phyloP scores from a whole-genome alignment of 53 echinoderm and acorn worm genomes.

The Henricia sp. region DNA sequence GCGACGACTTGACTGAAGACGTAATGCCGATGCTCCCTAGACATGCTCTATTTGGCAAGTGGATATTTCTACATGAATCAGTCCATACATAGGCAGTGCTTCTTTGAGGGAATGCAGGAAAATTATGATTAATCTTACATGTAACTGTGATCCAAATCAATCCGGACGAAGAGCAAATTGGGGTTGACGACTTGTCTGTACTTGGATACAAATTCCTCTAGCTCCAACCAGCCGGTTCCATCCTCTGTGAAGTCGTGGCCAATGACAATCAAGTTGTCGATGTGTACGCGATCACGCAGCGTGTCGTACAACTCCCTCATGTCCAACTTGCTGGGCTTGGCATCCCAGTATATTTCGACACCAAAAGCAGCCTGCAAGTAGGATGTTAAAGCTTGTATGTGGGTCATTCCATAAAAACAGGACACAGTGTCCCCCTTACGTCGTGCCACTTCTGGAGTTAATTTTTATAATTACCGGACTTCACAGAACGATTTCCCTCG shows the following conservation, averaged over 20 bases:
- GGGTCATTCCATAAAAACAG: no score
- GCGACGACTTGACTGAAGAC: no score
- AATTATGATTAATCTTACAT: slow-evolving; percentile 30
- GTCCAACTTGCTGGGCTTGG: slow-evolving; percentile 35
- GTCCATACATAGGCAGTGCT: no score
- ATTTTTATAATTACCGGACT: no score
- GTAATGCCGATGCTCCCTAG: no score
- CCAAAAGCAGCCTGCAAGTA: slow-evolving; percentile 4
- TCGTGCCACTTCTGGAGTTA: no score
- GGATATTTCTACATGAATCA: no score
- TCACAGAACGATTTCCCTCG: no score
- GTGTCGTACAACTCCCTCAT: slow-evolving; percentile 29
- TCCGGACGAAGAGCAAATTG: slow-evolving; percentile 85
- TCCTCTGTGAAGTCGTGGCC: slow-evolving; percentile 60
- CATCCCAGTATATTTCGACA: background rate
- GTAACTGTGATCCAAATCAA: slow-evolving; percentile 62
- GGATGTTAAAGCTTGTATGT: no score
- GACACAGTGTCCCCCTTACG: no score
- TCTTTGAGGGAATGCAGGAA: no score
- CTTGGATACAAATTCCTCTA: slow-evolving; percentile 69
- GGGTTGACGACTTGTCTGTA: slow-evolving; percentile 90
- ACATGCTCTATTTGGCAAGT: no score
- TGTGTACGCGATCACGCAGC: slow-evolving; percentile 59
- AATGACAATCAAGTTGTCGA: slow-evolving; percentile 84
- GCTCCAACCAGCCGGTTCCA: slow-evolving; percentile 39